These are phyloP conservation scores for Prostheceraeus crozeri DNA, from an alignment of 2,888 invertebrate genomes.

Conservation along the genomic window DNA sequence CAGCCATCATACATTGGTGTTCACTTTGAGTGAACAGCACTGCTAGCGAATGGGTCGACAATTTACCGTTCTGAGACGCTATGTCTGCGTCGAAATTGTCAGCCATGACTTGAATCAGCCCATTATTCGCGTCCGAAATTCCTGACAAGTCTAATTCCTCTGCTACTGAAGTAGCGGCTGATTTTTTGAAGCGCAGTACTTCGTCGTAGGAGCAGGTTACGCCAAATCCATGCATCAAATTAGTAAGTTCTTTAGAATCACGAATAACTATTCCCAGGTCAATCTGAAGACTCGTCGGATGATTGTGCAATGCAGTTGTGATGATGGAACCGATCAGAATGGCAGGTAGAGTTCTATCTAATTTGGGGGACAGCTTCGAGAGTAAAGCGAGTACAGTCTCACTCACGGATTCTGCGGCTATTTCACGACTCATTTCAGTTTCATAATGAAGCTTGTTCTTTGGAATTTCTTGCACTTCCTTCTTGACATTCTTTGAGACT, in stretches of 20 bases:
- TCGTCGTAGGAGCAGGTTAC: constrained; percentile 28
- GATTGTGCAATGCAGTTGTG: constrained; percentile 18
- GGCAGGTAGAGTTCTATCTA: constrained; percentile 10
- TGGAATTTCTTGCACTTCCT: constrained; percentile 12
- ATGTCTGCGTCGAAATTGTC: constrained; percentile 32
- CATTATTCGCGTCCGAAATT: constrained; percentile 14
- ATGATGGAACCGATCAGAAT: constrained; percentile 21
- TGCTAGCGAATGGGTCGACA: constrained; percentile 29
- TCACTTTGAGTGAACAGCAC: constrained; percentile 28
- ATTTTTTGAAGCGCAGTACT: constrained; percentile 24
- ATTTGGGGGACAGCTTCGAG: constrained; percentile 5
- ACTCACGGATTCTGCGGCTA: constrained; percentile 11
- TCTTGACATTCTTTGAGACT: constrained; percentile 10
- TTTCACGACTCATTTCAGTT: constrained; percentile 1
- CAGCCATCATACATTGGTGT: no score
- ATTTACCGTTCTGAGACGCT: constrained; percentile 24
- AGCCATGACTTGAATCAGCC: constrained; percentile 25
- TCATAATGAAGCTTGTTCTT: not conserved
- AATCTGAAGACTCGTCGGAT: constrained; percentile 29
- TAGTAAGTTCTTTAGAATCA: constrained; percentile 16
- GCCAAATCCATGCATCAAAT: constrained; percentile 19
- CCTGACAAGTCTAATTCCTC: no score
- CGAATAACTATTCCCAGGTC: constrained; percentile 24
- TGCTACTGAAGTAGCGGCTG: no score
- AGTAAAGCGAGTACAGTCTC: constrained; percentile 12